Evolutionary conservation across 2,888 invertebrate species (phyloP), one percentile per base, ranked within the genome.

Genomic region (Latrodectus elegans): DNA sequence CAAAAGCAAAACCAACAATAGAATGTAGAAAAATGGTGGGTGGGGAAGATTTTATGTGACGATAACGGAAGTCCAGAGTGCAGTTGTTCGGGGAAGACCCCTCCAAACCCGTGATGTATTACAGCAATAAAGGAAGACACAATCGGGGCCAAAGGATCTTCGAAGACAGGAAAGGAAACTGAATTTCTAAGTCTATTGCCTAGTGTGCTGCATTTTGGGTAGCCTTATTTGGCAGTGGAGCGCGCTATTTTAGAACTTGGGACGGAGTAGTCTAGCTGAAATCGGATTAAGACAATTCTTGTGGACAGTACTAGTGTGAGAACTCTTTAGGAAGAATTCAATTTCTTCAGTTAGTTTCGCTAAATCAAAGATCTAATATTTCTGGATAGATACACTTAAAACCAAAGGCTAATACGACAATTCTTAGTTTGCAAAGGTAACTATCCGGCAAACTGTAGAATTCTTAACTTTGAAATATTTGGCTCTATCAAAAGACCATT

Each of bases 51-150:
- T 68, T 73, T 74, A 79, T 68, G 52, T 17, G 65, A n/a, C 70
- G 51, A 53, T 53, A 70, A 52, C 26, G 52, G 38, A 11, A 64
- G 64, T 70, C 11, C n/a, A 1, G n/a, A 49, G n/a, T 14, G 67
- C 22, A 60, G 64, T 60, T 51, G 60, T 60, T n/a, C 60, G 22
- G 49, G 26, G 17, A 26, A 14, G 67, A 55, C 26, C 17, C 55
- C 38, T n/a, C 49, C 8, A 49, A 14, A 65, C 70, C 64, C 38
- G 55, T 81, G 76, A 81, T 76, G 86, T 64, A 86, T 81, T 52
- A 38, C 26, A 53, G 76, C 81, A 81, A 86, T 86, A 86, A 86
- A 86, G 81, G 51, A 74, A 73, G 73, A 26, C 38, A 15, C 17
- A 60, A 67, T 70, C 26, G 68, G 55, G 71, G 74, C 71, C 26